These are phyloP conservation scores for Peucedramus taeniatus DNA, from an alignment of 2,113 vertebrate genomes.

Conservation along the genomic window DNA sequence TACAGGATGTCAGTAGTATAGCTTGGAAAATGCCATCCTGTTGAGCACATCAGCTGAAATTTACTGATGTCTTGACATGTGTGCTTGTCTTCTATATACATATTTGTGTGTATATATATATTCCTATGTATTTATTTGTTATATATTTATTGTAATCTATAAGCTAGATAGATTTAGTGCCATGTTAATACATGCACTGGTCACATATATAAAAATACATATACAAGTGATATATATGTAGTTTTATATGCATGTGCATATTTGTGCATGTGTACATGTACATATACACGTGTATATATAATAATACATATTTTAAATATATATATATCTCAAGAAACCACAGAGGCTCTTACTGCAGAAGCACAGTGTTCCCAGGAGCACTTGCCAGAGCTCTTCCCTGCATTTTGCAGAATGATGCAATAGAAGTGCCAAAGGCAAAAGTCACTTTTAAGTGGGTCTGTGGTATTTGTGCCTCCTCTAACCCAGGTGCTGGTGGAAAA, in stretches of 20 bases:
- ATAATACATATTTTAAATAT: background rate
- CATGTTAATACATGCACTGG: background rate
- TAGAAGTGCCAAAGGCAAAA: background rate
- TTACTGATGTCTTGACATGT: background rate
- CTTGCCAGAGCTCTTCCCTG: background rate
- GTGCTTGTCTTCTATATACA: background rate
- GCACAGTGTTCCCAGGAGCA: background rate
- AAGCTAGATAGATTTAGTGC: background rate
- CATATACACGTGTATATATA: background rate
- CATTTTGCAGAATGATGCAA: fast-evolving
- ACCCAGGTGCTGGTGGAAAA: background rate
- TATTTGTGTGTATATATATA: background rate
- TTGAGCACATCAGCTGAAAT: fast-evolving
- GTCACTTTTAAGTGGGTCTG: background rate
- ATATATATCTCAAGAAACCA: background rate
- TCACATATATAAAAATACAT: background rate
- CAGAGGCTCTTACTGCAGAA: background rate
- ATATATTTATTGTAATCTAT: background rate
- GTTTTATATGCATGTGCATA: background rate
- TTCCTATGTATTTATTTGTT: background rate
- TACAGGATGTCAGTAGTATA: background rate
- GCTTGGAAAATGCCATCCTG: background rate
- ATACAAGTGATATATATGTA: background rate
- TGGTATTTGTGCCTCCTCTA: background rate
- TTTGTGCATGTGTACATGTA: background rate